phyloP scores from a whole-genome alignment of 2,888 invertebrate species.

The Aethes cnicana region DNA sequence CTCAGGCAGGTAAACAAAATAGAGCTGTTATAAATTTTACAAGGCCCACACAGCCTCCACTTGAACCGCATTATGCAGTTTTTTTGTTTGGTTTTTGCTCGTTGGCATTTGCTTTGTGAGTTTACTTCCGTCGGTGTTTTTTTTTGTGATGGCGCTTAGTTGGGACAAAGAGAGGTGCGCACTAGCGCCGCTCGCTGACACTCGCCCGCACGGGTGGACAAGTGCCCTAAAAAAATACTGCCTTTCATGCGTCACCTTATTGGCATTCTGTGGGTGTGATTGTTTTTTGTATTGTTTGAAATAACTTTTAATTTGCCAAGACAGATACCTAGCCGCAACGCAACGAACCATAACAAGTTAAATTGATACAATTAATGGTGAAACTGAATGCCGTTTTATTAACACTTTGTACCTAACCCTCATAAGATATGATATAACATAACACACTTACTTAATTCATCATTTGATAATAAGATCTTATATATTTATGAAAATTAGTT shows the following conservation, averaged over 20 bases:
- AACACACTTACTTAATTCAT: too few relatives aligned
- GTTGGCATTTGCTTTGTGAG: slow-evolving; percentile 76
- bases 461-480: too few relatives aligned
- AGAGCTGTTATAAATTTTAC: slow-evolving; percentile 81
- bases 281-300: slow-evolving; percentile 11
- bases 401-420: too few relatives aligned
- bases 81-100: slow-evolving; percentile 72
- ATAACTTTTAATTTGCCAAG: not conserved
- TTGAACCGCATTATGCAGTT: slow-evolving; percentile 74
- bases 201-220: slow-evolving; percentile 15
- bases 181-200: slow-evolving; percentile 55
- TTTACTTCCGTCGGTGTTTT: slow-evolving; percentile 74
- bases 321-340: too few relatives aligned
- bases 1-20: slow-evolving; percentile 80
- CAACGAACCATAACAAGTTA: too few relatives aligned
- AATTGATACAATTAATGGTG: too few relatives aligned
- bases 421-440: too few relatives aligned
- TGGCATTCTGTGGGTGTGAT: slow-evolving; percentile 36
- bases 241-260: slow-evolving; percentile 45
- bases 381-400: too few relatives aligned
- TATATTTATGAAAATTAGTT: too few relatives aligned
- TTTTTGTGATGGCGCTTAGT: slow-evolving; percentile 77
- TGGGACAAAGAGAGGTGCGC: slow-evolving; percentile 62
- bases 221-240: slow-evolving; percentile 36
- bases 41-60: slow-evolving; percentile 66